Conservation (phyloP, 2,888 invertebrate genomes). For the Palloptera scutellata region DNA sequence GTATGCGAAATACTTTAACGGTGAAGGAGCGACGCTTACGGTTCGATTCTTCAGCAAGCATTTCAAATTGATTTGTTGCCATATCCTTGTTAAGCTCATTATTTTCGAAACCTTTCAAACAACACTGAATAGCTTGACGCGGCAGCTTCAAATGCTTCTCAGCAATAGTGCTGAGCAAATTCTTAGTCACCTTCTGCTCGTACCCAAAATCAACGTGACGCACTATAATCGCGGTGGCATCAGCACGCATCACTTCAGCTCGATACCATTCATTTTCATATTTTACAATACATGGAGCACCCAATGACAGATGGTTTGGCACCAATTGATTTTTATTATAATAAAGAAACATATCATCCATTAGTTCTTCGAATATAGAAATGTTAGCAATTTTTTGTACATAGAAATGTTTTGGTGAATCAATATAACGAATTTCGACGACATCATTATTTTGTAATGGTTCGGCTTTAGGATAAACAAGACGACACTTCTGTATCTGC, state of each 20-base stretch:
- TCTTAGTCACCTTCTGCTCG: constrained; percentile 76
- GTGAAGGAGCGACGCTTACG: constrained; percentile 58
- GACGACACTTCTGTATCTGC: constrained; percentile 53
- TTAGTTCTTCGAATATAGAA: constrained; percentile 71
- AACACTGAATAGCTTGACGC: constrained; percentile 81
- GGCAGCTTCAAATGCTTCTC: constrained; percentile 72
- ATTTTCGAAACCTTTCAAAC: constrained; percentile 71
- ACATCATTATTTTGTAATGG: constrained; percentile 53
- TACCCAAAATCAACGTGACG: constrained; percentile 96
- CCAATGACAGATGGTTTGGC: constrained; percentile 65
- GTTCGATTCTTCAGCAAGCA: constrained; percentile 70
- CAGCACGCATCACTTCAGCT: constrained; percentile 76
- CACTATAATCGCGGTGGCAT: constrained; percentile 71
- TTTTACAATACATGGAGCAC: constrained; percentile 79
- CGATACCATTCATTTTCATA: constrained; percentile 91
- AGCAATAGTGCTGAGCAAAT: constrained; percentile 71
- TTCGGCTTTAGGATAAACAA: constrained; percentile 55
- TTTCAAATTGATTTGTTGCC: constrained; percentile 69
- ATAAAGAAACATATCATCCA: constrained; percentile 72
- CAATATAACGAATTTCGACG: constrained; percentile 62
- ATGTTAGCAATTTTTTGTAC: constrained; percentile 74
- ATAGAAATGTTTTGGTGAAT: constrained; percentile 76
- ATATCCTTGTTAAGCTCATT: constrained; percentile 53
- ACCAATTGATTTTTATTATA: constrained; percentile 68
- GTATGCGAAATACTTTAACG: constrained; percentile 62